Conservation (phyloP, 2,797 vertebrate genomes). For the Pyrocephalus nanus region DNA sequence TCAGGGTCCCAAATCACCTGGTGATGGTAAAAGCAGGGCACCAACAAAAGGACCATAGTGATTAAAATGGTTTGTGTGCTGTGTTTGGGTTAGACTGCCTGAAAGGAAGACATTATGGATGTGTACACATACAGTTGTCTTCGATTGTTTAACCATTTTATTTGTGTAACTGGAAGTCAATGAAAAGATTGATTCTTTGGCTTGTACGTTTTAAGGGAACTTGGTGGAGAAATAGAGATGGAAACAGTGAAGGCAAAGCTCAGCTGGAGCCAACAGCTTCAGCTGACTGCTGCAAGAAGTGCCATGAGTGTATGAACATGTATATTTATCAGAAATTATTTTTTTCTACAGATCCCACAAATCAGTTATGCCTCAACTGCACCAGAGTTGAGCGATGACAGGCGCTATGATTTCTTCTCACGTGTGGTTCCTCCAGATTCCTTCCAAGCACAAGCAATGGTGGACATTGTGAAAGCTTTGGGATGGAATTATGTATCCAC, state of each 20-base stretch:
- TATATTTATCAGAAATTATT: slow-evolving; percentile 53
- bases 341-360: slow-evolving; percentile 91
- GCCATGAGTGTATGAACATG: neutral
- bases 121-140: neutral
- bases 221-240: neutral
- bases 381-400: slow-evolving; percentile 95
- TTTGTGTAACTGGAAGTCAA: neutral
- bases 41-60: neutral
- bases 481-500: slow-evolving; percentile 98
- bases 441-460: slow-evolving; percentile 99
- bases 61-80: neutral
- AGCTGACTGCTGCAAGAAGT: neutral
- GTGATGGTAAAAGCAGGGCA: neutral
- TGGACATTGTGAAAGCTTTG: slow-evolving; percentile 94
- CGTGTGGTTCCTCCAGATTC: slow-evolving; percentile 97
- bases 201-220: neutral
- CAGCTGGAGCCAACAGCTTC: neutral
- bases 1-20: neutral
- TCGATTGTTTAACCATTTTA: neutral
- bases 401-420: slow-evolving; percentile 98
- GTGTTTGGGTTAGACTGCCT: neutral
- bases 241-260: neutral
- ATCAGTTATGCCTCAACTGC: slow-evolving; percentile 98
- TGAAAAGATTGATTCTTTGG: neutral
- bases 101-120: neutral